phyloP scores from a whole-genome alignment of 2,113 vertebrate species.

The Natator depressus region DNA sequence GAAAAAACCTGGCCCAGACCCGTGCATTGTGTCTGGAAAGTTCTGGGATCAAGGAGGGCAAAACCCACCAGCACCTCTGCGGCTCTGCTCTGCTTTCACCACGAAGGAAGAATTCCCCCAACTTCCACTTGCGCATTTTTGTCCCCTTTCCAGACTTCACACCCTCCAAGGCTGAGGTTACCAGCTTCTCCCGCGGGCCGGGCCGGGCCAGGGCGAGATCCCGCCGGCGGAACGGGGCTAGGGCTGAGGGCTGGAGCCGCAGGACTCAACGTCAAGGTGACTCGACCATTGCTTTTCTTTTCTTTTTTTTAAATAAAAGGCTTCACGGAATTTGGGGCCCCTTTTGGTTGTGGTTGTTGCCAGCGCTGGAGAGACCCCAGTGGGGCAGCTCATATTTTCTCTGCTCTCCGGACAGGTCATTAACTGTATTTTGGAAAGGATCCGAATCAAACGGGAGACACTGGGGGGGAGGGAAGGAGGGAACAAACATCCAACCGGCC shows the following conservation, averaged over 20 bases:
- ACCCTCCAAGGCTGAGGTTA: neutral
- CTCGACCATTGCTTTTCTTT: too few relatives aligned
- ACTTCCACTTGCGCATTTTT: neutral
- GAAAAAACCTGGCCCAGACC: neutral
- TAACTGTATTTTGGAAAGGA: too few relatives aligned
- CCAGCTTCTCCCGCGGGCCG: neutral
- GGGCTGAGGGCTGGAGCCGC: too few relatives aligned
- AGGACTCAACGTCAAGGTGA: neutral
- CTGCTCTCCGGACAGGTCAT: too few relatives aligned
- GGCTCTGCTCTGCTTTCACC: neutral
- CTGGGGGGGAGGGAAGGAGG: fast-evolving
- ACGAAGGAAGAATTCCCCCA: neutral
- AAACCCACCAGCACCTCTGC: neutral
- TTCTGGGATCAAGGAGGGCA: neutral
- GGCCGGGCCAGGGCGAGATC: too few relatives aligned
- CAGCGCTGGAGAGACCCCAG: neutral
- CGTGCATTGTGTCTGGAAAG: neutral
- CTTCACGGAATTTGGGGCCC: too few relatives aligned
- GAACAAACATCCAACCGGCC: neutral
- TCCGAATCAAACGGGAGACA: too few relatives aligned
- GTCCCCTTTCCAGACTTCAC: neutral
- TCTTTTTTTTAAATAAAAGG: neutral
- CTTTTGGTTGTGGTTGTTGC: too few relatives aligned
- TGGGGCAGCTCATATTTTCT: too few relatives aligned
- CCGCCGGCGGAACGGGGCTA: too few relatives aligned